These are phyloP conservation scores for Pissodes strobi DNA, from an alignment of 1,140 invertebrate genomes.

Conservation along the genomic window DNA sequence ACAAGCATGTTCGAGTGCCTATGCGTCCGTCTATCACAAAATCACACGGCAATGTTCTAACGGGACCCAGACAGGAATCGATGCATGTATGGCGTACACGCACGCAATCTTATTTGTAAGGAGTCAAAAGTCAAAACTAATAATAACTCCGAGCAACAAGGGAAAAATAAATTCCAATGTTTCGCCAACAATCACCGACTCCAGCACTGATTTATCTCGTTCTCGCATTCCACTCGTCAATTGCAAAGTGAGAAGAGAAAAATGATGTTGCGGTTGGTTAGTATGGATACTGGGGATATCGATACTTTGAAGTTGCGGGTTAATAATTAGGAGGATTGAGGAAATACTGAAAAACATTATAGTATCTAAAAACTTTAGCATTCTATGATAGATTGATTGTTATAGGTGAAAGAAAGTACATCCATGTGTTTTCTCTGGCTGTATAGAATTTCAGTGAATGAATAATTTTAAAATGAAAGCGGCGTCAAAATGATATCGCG, in stretches of 20 bases:
- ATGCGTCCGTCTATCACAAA: constrained; percentile 17
- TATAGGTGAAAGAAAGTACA: no score
- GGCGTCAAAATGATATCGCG: no score
- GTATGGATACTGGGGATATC: no score
- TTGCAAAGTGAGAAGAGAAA: no score
- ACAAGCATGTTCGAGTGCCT: constrained; percentile 8
- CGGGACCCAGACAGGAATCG: not conserved
- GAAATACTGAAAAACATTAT: no score
- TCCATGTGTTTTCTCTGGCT: no score
- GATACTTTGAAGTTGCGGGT: no score
- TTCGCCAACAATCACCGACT: constrained; percentile 12
- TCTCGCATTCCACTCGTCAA: constrained; percentile 19
- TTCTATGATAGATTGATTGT: no score
- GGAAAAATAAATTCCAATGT: constrained; percentile 20
- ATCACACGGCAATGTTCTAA: constrained; percentile 18
- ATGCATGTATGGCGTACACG: constrained; percentile 13
- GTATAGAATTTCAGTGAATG: no score
- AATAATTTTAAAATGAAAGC: no score
- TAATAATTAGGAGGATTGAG: no score
- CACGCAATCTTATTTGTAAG: constrained; percentile 23
- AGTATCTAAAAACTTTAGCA: no score
- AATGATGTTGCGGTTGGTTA: not conserved
- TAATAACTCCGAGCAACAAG: constrained; percentile 22
- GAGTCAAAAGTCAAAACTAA: constrained; percentile 30
- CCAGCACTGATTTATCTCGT: constrained; percentile 14